Evolutionary conservation across 2,113 vertebrate species (phyloP).

Genomic region (Marcusenius ussheri): DNA sequence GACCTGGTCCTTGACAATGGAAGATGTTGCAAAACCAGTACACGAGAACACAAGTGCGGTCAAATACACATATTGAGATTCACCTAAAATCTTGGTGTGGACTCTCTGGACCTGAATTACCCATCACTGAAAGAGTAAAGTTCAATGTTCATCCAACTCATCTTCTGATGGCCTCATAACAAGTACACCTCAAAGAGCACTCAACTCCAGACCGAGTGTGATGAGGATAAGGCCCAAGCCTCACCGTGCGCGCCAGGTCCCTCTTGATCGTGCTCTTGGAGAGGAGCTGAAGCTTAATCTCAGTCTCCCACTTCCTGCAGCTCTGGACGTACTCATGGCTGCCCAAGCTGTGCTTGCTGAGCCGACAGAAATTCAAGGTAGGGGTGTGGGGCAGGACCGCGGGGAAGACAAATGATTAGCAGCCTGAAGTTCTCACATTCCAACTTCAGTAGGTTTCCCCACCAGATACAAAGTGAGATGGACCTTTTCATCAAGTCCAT

Average conservation of each 20-base stretch:
- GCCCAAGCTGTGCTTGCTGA: conserved; percentile 87
- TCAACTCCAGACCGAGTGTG: not conserved
- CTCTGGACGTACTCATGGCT: conserved; percentile 97
- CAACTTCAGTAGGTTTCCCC: not conserved
- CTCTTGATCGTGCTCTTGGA: conserved; percentile 66
- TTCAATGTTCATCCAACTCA: not conserved
- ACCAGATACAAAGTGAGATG: not conserved
- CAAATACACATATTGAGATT: not conserved
- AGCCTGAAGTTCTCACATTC: not conserved
- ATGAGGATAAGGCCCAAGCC: conserved; percentile 34
- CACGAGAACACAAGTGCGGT: not conserved
- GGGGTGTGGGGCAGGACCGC: not conserved
- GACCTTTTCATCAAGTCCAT: not conserved
- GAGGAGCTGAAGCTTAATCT: conserved; percentile 88
- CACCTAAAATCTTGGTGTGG: not conserved
- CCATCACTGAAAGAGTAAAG: not conserved
- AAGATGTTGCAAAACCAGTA: not conserved
- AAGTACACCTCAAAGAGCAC: not conserved
- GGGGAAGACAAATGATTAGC: not conserved
- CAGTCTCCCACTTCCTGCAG: conserved; percentile 92
- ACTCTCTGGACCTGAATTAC: not conserved
- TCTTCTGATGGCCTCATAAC: not conserved
- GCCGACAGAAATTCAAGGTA: not conserved
- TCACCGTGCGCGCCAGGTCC: conserved; percentile 81
- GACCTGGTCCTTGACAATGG: no score